phyloP scores from a whole-genome alignment of 1,140 invertebrate genomes.

The Zaprionus ghesquierei region DNA sequence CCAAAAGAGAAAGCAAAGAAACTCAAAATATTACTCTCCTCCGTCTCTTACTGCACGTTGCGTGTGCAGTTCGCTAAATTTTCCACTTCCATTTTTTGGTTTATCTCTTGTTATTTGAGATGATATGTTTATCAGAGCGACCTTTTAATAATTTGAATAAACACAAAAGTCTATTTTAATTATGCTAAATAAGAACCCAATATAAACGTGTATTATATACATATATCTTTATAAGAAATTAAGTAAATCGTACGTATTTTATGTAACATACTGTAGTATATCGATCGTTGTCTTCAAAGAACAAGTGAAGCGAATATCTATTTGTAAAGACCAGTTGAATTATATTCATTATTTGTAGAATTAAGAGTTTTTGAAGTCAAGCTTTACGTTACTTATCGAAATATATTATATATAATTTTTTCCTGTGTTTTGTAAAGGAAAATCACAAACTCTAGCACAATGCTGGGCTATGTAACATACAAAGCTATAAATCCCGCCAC shows the following conservation, averaged over 20 bases:
- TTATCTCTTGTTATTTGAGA: background rate
- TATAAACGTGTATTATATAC: background rate
- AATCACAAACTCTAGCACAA: slow-evolving; percentile 26
- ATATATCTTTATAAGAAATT: background rate
- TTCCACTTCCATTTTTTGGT: too few species aligned
- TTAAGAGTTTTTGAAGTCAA: slow-evolving; percentile 24
- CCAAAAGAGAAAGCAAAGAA: background rate
- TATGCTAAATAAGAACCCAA: background rate
- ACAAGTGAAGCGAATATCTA: background rate
- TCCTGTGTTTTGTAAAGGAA: slow-evolving; percentile 61
- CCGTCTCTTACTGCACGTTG: background rate
- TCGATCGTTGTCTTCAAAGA: slow-evolving; percentile 10
- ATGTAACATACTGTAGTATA: slow-evolving; percentile 7
- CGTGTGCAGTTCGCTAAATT: background rate
- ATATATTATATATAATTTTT: slow-evolving; percentile 27
- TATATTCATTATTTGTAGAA: slow-evolving; percentile 15
- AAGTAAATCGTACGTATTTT: slow-evolving; percentile 3
- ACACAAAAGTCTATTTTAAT: background rate
- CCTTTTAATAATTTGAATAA: too few species aligned
- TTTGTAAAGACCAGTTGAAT: slow-evolving; percentile 26
- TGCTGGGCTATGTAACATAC: slow-evolving; percentile 23
- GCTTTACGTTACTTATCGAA: slow-evolving; percentile 7
- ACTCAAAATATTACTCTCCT: background rate
- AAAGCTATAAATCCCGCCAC: slow-evolving; percentile 11
- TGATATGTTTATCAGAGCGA: background rate